Evolutionary conservation across 2,888 invertebrate genomes (phyloP).

Genomic region (Chalcosyrphus nemorum): DNA sequence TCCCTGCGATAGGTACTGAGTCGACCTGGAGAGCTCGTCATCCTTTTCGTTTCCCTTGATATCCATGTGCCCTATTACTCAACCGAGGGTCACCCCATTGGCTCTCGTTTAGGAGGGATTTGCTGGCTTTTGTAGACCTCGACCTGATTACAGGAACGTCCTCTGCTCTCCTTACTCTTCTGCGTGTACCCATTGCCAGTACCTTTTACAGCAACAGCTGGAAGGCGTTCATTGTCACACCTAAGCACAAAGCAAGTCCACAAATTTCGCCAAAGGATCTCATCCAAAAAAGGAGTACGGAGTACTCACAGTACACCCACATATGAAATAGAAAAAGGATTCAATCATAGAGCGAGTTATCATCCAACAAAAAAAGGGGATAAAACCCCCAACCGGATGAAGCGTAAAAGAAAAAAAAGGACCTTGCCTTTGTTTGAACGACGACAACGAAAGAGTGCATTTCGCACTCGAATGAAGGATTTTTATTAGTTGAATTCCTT

Average conservation of each 20-base stretch:
- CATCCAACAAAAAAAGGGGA: slow-evolving; percentile 44
- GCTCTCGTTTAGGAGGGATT: no score
- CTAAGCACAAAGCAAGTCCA: slow-evolving; percentile 22
- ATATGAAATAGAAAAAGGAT: slow-evolving; percentile 5
- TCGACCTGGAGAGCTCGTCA: no score
- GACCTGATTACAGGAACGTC: no score
- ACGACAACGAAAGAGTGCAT: slow-evolving; percentile 67
- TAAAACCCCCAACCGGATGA: slow-evolving; percentile 40
- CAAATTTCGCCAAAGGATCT: neutral
- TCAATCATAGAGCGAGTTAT: slow-evolving; percentile 46
- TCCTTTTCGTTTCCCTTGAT: no score
- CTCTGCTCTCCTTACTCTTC: no score
- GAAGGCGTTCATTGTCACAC: slow-evolving; percentile 61
- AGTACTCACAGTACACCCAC: no score
- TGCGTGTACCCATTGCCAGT: no score
- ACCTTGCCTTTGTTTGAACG: slow-evolving; percentile 55
- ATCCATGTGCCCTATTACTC: no score
- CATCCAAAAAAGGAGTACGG: neutral
- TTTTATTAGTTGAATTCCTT: slow-evolving; percentile 82
- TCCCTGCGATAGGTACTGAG: no score
- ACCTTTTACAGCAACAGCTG: slow-evolving; percentile 30
- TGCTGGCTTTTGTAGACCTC: no score
- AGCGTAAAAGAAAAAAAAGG: slow-evolving; percentile 24
- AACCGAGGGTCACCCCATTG: no score
- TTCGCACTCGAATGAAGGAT: slow-evolving; percentile 82